Evolutionary conservation across 1,140 invertebrate species (phyloP).

Genomic region (Scaptomyza pallida): DNA sequence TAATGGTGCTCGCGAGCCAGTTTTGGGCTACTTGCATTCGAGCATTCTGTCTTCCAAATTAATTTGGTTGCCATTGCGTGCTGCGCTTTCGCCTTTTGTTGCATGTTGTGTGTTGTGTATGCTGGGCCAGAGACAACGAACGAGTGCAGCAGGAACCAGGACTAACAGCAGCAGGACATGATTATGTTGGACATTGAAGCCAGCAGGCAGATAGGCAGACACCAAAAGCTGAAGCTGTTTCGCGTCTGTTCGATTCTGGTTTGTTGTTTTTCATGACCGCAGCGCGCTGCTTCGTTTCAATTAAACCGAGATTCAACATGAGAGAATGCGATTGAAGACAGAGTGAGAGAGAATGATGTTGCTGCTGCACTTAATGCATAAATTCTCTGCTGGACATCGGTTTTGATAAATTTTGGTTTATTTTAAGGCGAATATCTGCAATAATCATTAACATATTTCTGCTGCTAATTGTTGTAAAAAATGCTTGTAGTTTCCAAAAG

Average conservation of each 20-base stretch:
- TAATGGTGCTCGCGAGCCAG: conserved; percentile 63
- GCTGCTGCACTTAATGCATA: conserved; percentile 76
- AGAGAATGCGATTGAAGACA: conserved; percentile 19
- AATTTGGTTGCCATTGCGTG: conserved; percentile 67
- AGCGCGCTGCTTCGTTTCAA: conserved; percentile 64
- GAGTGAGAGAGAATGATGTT: conserved; percentile 26
- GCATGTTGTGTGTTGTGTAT: conserved; percentile 6
- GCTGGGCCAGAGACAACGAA: conserved; percentile 1
- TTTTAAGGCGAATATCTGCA: conserved; percentile 33
- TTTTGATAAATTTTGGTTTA: conserved; percentile 67
- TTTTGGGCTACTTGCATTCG: conserved; percentile 63
- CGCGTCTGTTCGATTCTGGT: conserved; percentile 5
- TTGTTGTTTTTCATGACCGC: conserved; percentile 19
- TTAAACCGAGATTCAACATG: conserved; percentile 54
- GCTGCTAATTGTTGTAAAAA: conserved; percentile 28
- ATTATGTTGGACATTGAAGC: conserved; percentile 73
- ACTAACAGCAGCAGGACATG: conserved; percentile 54
- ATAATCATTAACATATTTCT: conserved; percentile 28
- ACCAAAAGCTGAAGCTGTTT: background rate
- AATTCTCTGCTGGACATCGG: conserved; percentile 73
- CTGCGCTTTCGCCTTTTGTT: conserved; percentile 27
- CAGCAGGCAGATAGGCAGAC: conserved; percentile 46
- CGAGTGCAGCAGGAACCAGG: background rate
- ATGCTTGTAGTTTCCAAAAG: background rate
- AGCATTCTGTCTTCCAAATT: conserved; percentile 78